Conservation (phyloP, 2,888 invertebrate genomes). For the Drosophila antonietae region DNA sequence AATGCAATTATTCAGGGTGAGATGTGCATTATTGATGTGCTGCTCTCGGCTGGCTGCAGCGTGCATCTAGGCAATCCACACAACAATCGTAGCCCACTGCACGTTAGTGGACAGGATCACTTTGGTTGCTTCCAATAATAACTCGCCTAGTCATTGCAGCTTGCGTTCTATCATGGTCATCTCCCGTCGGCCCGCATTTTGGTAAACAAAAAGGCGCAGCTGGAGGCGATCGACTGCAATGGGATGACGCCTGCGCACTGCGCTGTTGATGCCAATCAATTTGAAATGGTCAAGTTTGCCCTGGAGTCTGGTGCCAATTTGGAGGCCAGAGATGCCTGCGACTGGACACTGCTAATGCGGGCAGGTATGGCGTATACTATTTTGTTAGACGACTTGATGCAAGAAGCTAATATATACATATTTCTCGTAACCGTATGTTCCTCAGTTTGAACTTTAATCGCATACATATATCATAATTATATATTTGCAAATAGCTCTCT, state of each 20-base stretch:
- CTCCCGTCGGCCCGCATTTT: conserved; percentile 82
- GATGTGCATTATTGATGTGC: conserved; percentile 82
- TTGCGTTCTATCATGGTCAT: conserved; percentile 83
- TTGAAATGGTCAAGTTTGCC: conserved; percentile 82
- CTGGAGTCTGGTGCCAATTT: conserved; percentile 82
- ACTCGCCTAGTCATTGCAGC: conserved; percentile 47
- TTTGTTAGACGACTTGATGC: background rate
- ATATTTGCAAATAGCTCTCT: background rate
- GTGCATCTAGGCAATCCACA: conserved; percentile 81
- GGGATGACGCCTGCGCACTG: conserved; percentile 83
- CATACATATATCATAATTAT: background rate
- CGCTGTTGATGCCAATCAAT: conserved; percentile 83
- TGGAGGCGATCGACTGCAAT: conserved; percentile 82
- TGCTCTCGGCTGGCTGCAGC: conserved; percentile 81
- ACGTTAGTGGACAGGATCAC: conserved; percentile 66
- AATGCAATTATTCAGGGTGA: conserved; percentile 83
- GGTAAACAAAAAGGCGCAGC: conserved; percentile 82
- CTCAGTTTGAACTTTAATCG: background rate
- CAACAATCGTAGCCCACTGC: conserved; percentile 82
- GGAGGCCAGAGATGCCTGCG: conserved; percentile 81
- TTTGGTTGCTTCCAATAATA: background rate
- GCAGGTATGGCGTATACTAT: conserved; percentile 69
- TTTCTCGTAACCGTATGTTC: background rate
- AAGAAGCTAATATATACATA: background rate
- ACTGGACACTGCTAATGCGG: conserved; percentile 83